These are phyloP conservation scores for Microctenopoma steveboyesi DNA, from an alignment of 2,797 vertebrate species.

Conservation along the genomic window DNA sequence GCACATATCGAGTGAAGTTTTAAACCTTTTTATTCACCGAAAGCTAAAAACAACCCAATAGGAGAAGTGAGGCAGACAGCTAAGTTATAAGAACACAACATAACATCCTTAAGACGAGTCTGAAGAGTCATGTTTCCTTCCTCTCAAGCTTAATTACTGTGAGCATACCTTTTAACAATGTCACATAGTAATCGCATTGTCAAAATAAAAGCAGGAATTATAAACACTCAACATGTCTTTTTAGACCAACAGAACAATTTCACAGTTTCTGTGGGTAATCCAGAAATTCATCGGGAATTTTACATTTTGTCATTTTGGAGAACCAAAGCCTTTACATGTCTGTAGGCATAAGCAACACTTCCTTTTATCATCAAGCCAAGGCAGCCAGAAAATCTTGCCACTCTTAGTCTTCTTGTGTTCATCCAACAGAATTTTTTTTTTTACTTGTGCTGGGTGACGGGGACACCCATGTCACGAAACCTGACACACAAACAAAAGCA, in stretches of 20 bases:
- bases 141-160: background rate
- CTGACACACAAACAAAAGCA: background rate
- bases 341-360: background rate
- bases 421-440: background rate
- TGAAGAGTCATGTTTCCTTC: too few species aligned
- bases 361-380: background rate
- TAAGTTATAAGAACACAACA: too few species aligned
- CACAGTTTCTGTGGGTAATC: background rate
- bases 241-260: too few species aligned
- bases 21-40: too few species aligned
- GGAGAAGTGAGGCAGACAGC: too few species aligned
- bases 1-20: too few species aligned
- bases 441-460: background rate
- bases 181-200: too few species aligned
- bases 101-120: background rate
- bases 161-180: background rate
- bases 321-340: background rate
- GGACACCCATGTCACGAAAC: too few species aligned
- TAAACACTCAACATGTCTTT: too few species aligned
- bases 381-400: background rate
- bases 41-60: too few species aligned
- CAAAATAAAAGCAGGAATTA: too few species aligned
- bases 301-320: background rate
- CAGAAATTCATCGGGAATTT: background rate
- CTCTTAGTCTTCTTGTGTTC: background rate